Evolutionary conservation across 2,888 invertebrate species (phyloP), one percentile per base, ranked within the genome.

Genomic region (Pristionchus entomophagus): DNA sequence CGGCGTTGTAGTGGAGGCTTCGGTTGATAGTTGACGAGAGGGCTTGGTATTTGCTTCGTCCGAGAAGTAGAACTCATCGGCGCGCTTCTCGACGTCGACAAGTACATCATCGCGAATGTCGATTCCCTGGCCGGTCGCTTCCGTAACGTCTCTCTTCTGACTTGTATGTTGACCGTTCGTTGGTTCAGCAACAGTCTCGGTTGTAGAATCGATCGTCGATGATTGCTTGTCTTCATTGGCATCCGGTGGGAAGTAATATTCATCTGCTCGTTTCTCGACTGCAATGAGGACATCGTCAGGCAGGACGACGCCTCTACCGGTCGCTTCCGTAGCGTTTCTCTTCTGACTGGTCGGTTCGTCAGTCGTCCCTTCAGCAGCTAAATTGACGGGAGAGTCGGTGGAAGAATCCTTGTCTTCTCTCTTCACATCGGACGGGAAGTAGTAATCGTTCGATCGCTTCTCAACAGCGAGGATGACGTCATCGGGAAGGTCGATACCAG

Each of bases 211-310:
- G 2, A 26, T 22, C 1, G n/a, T 56, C 22, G 4, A n/a, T 0
- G 56, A 26, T 56, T n/a, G n/a, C 56, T 22, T n/a, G n/a, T 56
- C 26, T 26, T 56, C 56, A n/a, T 56, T 56, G 8, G 26, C 51
- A 51, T 51, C 26, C n/a, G 22, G n/a, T 26, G 65, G 65, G 65
- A 69, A 69, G 53, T 81, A 81, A 53, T 81, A 81, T 53, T 81
- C 81, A 29, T 81, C 29, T 32, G 81, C 53, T 53, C 81, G 6
- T 19, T 32, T 26, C 53, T 81, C 81, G 0, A 81, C 56, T 10
- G 53, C 81, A 3, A 38, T 81, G 1, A 77, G 41, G n/a, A 77
- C 45, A 4, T 77, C 49, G 14, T 77, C 77, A 14, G 41, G 77
- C 19, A 45, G 26, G 22, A 45, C n/a, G 65, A 69, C 19, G 26